Evolutionary conservation across 2,113 vertebrate genomes (phyloP), one percentile per base, ranked within the genome.

Genomic region (Salvelinus sp.): DNA sequence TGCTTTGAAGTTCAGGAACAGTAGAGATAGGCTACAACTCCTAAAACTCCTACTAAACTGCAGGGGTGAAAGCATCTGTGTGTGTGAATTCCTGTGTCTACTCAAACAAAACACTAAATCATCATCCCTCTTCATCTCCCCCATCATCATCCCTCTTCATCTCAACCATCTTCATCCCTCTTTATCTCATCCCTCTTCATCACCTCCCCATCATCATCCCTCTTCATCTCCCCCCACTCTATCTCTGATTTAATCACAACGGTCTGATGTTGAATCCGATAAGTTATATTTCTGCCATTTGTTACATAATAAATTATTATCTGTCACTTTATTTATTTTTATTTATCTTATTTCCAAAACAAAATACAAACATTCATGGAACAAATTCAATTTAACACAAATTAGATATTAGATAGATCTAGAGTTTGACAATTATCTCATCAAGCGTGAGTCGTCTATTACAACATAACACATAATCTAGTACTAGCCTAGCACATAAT

Each of bases 1-100:
- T 77, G 79, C 91, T 87, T 85, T 73, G 91, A 89, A 89, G 87
- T 85, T 85, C 74, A 73, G 70, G 66, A 80, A 84, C 60, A 71
- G 63, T 82, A 79, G 79, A 85, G 85, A 64, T 72, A 54, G 50
- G 50, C 50, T 54, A 54, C 50, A 54, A 82, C 79, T 48, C 60
- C 74, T 77, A 79, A 88, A 79, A 69, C 77, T 25, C 74, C 63
- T 81, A 74, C 66, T 81, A 74, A 74, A 77, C 71, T 83, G 71
- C 44, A 64, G 68, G 75, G 83, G 79, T 79, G 78, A 64, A 47
- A 80, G 81, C 76, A 77, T 22, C 16, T 13, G 3, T 30, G 72
- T 5, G 77, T 79, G 77, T 65, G 58, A 75, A 70, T 48, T 76
- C 80, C 77, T 76, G 78, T 68, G 66, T 68, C 66, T 38, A 68